These are phyloP conservation scores for Nixonia krombeini DNA, from an alignment of 1,140 invertebrate genomes.

Conservation along the genomic window DNA sequence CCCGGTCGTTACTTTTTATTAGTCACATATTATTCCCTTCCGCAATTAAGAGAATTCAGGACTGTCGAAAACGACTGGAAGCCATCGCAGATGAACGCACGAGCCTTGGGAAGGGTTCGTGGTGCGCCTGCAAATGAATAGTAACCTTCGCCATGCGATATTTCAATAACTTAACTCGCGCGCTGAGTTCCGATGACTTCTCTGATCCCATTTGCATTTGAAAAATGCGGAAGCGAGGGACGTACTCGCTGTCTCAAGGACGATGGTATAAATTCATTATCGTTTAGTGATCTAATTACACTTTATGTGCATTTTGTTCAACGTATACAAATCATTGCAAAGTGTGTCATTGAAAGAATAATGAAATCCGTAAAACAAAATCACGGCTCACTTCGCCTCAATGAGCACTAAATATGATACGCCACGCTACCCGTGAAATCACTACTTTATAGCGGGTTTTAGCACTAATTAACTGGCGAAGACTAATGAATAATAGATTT, in stretches of 20 bases:
- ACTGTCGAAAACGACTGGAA: not conserved
- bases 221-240: conserved; percentile 4
- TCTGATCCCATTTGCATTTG: conserved; percentile 5
- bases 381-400: no score
- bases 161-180: conserved; percentile 1
- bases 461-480: no score
- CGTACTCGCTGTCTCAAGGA: not conserved
- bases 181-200: conserved; percentile 2
- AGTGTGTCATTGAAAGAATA: no score
- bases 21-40: no score
- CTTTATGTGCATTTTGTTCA: not conserved
- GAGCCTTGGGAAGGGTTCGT: conserved; percentile 9
- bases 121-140: conserved; percentile 12
- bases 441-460: no score
- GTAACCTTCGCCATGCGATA: conserved; percentile 10
- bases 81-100: not conserved
- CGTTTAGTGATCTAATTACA: not conserved
- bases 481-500: no score
- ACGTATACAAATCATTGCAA: not conserved
- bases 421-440: no score
- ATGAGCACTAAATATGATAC: no score
- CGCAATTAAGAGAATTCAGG: not conserved
- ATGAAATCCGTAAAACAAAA: no score
- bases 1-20: no score
- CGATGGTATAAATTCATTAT: not conserved